Percentiles rank a stretch among this genome's conserved stretches.
phyloP scores from a whole-genome alignment of 53 echinoderm and acorn worm genomes.

The Pentamera pediparva region DNA sequence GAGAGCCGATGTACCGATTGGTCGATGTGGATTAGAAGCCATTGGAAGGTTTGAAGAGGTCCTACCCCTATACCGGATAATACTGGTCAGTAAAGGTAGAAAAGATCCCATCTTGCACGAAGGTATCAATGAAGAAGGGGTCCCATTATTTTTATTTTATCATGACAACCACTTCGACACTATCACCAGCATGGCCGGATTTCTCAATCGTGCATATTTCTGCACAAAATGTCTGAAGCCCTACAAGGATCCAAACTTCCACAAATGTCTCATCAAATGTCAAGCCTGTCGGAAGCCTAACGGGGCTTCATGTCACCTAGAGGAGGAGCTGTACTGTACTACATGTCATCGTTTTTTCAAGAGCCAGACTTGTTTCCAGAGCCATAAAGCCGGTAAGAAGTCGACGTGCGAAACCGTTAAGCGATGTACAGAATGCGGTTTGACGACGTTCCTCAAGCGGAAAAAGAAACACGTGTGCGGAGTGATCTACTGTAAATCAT shows the following conservation, averaged over 20 bases:
- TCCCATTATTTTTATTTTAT: not conserved
- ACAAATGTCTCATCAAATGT: conserved; percentile 32
- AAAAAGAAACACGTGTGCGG: conserved; percentile 8
- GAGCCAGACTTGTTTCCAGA: not conserved
- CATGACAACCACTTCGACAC: conserved; percentile 12
- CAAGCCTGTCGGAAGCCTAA: not conserved
- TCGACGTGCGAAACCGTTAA: no score
- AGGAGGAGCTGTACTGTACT: not conserved
- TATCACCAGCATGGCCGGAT: conserved; percentile 23
- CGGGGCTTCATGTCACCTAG: not conserved
- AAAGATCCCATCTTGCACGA: not conserved
- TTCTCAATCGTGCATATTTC: conserved; percentile 30
- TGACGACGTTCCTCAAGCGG: no score
- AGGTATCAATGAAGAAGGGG: not conserved
- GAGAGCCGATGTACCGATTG: not conserved
- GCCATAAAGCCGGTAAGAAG: no score
- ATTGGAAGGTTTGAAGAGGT: not conserved
- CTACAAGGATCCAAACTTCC: not conserved
- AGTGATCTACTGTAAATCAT: not conserved
- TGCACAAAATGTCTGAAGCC: conserved; percentile 40
- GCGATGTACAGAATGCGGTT: no score
- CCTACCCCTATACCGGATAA: not conserved
- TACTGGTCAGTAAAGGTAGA: not conserved
- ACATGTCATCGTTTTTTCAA: not conserved
- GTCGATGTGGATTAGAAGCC: not conserved